Evolutionary conservation across 2,113 vertebrate genomes (phyloP).

Genomic region (Corythornis vintsioides): DNA sequence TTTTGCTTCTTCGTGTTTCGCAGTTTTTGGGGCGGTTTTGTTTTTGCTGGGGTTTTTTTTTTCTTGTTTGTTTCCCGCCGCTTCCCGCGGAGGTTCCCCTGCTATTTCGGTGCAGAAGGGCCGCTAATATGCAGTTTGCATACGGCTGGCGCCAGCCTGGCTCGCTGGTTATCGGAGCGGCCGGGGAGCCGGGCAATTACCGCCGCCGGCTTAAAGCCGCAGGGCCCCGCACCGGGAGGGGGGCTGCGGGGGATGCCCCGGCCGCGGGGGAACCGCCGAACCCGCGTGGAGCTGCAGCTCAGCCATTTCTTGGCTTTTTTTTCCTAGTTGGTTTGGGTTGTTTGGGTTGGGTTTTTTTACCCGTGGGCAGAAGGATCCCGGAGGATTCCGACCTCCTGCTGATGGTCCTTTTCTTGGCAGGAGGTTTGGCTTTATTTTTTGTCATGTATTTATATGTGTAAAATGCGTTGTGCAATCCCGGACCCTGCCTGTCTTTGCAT

Average conservation of each 20-base stretch:
- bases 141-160: conserved; percentile 96
- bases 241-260: background rate
- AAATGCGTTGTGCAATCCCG: background rate
- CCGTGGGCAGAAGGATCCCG: background rate
- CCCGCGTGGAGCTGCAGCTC: background rate
- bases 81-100: conserved; percentile 80
- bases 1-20: no score
- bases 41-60: background rate
- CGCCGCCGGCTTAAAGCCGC: conserved; percentile 92
- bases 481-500: background rate
- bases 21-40: background rate
- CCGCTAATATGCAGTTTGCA: conserved; percentile 97
- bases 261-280: background rate
- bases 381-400: background rate
- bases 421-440: background rate
- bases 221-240: conserved; percentile 37
- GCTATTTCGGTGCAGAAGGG: conserved; percentile 93
- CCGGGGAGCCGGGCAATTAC: conserved; percentile 91
- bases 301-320: rapidly evolving
- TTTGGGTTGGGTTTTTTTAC: background rate
- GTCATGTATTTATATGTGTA: background rate
- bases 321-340: background rate
- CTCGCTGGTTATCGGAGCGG: conserved; percentile 90
- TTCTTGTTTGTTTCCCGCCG: background rate
- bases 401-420: background rate